Conservation (phyloP, 2,113 vertebrate species). For the Calyptomena viridis region DNA sequence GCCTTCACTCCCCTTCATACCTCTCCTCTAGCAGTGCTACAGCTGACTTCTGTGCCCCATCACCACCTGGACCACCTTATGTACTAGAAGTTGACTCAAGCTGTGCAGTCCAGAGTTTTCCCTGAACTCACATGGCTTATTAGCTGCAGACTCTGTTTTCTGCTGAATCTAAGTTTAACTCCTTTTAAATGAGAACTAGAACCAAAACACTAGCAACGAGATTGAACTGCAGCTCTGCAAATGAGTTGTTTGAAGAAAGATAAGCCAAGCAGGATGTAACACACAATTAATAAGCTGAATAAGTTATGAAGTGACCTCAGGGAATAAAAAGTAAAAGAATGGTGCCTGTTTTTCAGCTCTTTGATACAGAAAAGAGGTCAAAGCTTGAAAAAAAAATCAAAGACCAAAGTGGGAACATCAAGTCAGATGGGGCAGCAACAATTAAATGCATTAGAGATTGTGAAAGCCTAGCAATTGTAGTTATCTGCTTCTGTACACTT, state of each 20-base stretch:
- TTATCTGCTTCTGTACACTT: neutral
- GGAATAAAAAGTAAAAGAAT: constrained; percentile 27
- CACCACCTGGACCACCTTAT: neutral
- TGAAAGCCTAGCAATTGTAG: neutral
- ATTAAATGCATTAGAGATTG: neutral
- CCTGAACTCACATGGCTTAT: neutral
- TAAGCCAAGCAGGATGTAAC: neutral
- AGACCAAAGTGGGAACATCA: neutral
- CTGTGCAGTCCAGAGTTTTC: neutral
- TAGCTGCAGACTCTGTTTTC: neutral
- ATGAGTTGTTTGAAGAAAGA: constrained; percentile 43
- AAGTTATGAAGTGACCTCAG: constrained; percentile 28
- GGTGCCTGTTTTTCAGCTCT: neutral
- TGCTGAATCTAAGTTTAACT: neutral
- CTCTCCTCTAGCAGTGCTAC: neutral
- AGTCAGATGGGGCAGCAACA: neutral
- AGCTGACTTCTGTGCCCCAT: neutral
- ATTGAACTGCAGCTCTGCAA: neutral
- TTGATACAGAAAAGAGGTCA: constrained; percentile 44
- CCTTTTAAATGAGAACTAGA: neutral
- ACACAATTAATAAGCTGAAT: constrained; percentile 15
- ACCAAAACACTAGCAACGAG: neutral
- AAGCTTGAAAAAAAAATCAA: neutral
- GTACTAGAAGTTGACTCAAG: neutral
- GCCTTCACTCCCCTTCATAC: neutral